Base-by-base conservation (phyloP, 2,888 invertebrate species). In the Zhuqinia jingwanae region DNA sequence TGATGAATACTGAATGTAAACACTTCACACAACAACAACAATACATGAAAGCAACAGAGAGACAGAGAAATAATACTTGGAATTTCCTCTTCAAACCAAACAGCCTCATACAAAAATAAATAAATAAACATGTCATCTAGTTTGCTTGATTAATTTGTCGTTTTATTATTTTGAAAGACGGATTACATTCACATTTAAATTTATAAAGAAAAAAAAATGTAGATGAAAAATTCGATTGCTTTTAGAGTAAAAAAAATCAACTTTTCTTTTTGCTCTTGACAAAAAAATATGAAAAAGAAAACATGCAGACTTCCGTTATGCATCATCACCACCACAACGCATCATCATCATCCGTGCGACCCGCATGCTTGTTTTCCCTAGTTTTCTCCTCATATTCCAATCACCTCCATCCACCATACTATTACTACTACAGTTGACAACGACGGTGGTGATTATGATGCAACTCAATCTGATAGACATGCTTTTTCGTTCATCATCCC, bases 381-480 rank as follows among this genome's bases (percentile, higher is more conserved):
- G 63, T 65, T 63, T 56, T 84, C 80, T 75, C 65, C 68, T 76
- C 75, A 22, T 80, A 75, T 85, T 68, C 65, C 73, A 15, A 75
- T 73, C 47, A 73, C 68, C 42, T n/a, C 36, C 36, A 36, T 3
- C 36, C 36, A 36, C 36, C 36, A 36, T 36, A n/a, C n/a, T n/a
- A 42, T 13, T 13, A 42, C 42, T 45, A 45, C 20, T 20, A n/a
- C 2, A 45, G 13, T 45, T 30, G 36, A 63, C 17, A n/a, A 65
- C 42, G 42, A 42, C 36, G 20, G n/a, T 27, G 20, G 30, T 47
- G 20, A 70, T 15, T 36, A 58, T 77, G 53, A 81, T 80, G 79
- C 79, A 80, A 73, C 20, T 36, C 36, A 25, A 70, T 45, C 73
- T 81, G 81, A 81, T 73, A 81, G 73, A 81, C 81, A 81, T 73